Base-by-base conservation (phyloP, 2,113 vertebrate genomes). In the Muntiacus reevesi region DNA sequence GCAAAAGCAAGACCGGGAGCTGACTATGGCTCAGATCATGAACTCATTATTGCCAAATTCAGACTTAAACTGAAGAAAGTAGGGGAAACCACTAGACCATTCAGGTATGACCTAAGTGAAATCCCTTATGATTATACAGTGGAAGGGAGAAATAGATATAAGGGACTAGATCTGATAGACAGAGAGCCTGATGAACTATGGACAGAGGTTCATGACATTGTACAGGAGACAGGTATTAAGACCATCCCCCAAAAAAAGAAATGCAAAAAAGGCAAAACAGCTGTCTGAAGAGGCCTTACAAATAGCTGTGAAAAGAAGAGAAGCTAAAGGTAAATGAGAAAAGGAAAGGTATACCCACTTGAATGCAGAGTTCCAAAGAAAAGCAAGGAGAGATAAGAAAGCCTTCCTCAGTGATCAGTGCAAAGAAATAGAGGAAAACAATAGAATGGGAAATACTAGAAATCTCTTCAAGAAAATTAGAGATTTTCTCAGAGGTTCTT, bases 251-350 rank as follows among this genome's bases (percentile, higher is more conserved):
- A 17, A 15, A n/a, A 64, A 64, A 64, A 64, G 30, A n/a, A 64
- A 33, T n/a, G 8, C 62, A 64, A 64, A 64, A n/a, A n/a, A n/a
- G 15, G 7, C 9, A 71, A 36, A 36, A 36, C 0, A 0, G 2
- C n/a, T 71, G 67, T 71, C n/a, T 40, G n/a, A 40, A 23, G 19
- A 23, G 19, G n/a, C 10, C n/a, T 40, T 40, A 40, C 67, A 71
- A 71, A 23, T 23, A 40, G 67, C 67, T 40, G 19, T 71, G 19
- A 71, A 71, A 71, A 71, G n/a, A 71, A 71, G n/a, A 71, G 67
- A 23, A 71, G n/a, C n/a, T 23, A 71, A 71, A 71, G n/a, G n/a
- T 19, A 71, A 71, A 71, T 10, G 67, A 40, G n/a, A 71, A 71
- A 40, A 71, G n/a, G n/a, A 71, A 71, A 23, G 5, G 23, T 40